Percentiles rank a stretch among this genome's conserved stretches.
Evolutionary conservation across 2,888 invertebrate genomes (phyloP).

Genomic region (Clivina fossor): DNA sequence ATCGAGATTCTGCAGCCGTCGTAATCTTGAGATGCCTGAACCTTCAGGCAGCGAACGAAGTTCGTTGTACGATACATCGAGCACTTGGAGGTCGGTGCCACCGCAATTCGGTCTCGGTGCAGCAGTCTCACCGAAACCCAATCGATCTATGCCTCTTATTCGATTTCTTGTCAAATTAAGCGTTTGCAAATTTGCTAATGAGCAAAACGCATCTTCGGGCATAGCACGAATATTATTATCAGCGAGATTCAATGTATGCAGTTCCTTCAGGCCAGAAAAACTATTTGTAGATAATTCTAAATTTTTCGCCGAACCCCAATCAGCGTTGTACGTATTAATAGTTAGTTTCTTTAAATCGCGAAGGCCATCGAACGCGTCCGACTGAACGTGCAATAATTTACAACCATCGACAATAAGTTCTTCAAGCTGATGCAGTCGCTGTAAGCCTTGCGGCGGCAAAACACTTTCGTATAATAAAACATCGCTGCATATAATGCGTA

Average conservation of each 20-base stretch:
- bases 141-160: conserved; percentile 73
- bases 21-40: conserved; percentile 72
- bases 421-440: conserved; percentile 70
- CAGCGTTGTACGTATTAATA: conserved; percentile 76
- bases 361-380: conserved; percentile 78
- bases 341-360: conserved; percentile 76
- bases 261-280: conserved; percentile 75
- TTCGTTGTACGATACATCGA: conserved; percentile 82
- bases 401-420: conserved; percentile 77
- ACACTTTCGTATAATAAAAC: conserved; percentile 78
- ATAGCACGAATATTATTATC: conserved; percentile 81
- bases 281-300: conserved; percentile 73
- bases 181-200: conserved; percentile 74
- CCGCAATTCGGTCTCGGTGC: conserved; percentile 58
- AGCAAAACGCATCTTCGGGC: conserved; percentile 79
- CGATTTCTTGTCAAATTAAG: conserved; percentile 85
- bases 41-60: conserved; percentile 68
- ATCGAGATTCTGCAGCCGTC: conserved; percentile 76
- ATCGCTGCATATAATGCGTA: conserved; percentile 77
- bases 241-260: conserved; percentile 77
- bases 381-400: conserved; percentile 75
- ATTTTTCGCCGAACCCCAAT: conserved; percentile 74
- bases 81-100: conserved; percentile 70
- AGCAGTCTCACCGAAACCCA: conserved; percentile 63
- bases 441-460: conserved; percentile 70